A percentile compares a stretch with the other conserved stretches of the same genome.
These are phyloP conservation scores for Phalacrocorax aristotelis DNA, from an alignment of 2,113 vertebrate species.

Conservation along the genomic window DNA sequence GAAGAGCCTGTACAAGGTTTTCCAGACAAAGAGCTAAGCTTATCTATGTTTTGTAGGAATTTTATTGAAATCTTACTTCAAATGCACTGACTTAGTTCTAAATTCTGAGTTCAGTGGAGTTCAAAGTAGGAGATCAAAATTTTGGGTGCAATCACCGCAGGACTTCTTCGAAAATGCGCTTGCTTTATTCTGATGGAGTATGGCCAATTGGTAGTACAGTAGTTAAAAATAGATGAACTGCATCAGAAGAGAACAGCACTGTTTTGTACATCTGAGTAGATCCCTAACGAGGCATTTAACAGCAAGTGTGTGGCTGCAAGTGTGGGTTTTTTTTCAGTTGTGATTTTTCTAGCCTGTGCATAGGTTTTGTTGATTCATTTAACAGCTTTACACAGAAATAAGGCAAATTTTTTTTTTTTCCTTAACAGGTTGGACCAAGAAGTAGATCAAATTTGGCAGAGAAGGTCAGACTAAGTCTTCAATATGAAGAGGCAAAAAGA, in stretches of 20 bases:
- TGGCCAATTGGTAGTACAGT: background rate
- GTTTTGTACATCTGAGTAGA: background rate
- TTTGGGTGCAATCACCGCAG: background rate
- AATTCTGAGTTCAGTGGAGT: background rate
- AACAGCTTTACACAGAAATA: background rate
- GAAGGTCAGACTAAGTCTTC: constrained; percentile 84
- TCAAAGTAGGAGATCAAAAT: background rate
- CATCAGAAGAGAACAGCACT: background rate
- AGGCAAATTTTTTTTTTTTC: background rate
- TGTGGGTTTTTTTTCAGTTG: background rate
- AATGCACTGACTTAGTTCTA: background rate
- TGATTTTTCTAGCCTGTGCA: background rate
- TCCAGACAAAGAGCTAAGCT: background rate
- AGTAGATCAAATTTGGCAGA: constrained; percentile 81
- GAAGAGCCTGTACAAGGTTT: background rate
- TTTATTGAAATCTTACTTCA: background rate
- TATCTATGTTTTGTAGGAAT: background rate
- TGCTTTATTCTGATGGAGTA: background rate
- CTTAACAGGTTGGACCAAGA: constrained; percentile 72
- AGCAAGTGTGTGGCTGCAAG: background rate
- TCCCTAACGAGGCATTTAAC: background rate
- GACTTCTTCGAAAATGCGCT: background rate
- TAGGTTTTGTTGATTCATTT: background rate
- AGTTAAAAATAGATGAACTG: background rate
- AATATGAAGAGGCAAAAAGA: constrained; percentile 85